Base-by-base conservation (phyloP, 2,113 vertebrate species). In the Rhagologus leucostigma region DNA sequence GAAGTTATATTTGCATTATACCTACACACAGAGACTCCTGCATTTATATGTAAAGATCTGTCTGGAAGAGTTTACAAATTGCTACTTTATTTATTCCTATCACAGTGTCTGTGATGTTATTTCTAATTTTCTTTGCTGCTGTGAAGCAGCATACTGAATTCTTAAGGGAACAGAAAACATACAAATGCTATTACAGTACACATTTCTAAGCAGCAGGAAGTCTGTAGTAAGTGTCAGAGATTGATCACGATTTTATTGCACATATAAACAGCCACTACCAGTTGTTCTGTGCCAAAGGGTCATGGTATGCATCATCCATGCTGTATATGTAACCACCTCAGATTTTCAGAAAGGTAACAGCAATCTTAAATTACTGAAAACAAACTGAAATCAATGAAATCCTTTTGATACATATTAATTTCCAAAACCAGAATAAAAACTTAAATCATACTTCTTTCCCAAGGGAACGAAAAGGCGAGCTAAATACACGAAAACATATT, bases 181-280 rank as follows among this genome's bases (percentile, higher is more conserved):
- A 97, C 97, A 98, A 98, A 97, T 96, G 95, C 96, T 97, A 97
- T 98, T 97, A 98, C 73, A 75, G 79, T 93, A 79, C 97, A 97
- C 87, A 95, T 97, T 97, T 97, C 70, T 84, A 96, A 98, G 92
- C 97, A 97, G 97, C 95, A 83, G 97, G 97, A 97, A 97, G 95
- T 63, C 96, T 90, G 94, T 42, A 92, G 87, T 97, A 98, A 98
- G 98, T 97, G 97, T 98, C 97, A 98, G 97, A 97, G 97, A 98
- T 95, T 96, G 97, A 98, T 98, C 97, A 95, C 80, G 50, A 88
- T 93, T 97, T 93, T 94, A 94, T 86, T 96, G 95, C 92, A 71
- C 93, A 93, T 87, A 96, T 93, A 97, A 98, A 97, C 93, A 97
- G 94, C 64, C 39, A 75, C 94, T 95, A 95, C 92, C 90, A 90